Evolutionary conservation across 2,888 invertebrate species (phyloP), one percentile per base, ranked within the genome.

Genomic region (Isoperla grammatica): DNA sequence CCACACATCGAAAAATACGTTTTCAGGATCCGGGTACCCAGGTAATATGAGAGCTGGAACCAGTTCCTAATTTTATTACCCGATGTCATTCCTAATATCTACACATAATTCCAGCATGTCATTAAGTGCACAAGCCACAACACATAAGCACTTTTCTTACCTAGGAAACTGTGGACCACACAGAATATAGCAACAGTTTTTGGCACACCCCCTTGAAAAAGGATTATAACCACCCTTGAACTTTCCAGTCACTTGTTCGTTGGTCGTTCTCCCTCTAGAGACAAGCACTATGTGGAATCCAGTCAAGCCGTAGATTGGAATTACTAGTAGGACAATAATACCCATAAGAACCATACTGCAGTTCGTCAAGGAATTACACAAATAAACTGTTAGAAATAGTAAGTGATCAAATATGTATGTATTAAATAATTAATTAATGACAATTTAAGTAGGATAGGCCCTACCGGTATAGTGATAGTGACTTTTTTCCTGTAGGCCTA

Each of bases 221-320:
- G 99, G 99, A 81, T 99, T 99, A 76, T 93, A 95, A 40, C 96
- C 98, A 58, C 95, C 95, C 72, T 95, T 93, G 80, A 98, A 99
- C 80, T 98, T 98, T 60, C 97, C 97, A 13, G 99, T 99, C 64
- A 99, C 98, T 82, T 99, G 99, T 79, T 99, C 99, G 78, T 99
- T 99, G 66, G 99, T 99, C 60, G 99, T 99, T 66, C 98, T 83
- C 40, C 98, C 99, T 64, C 97, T 81, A 23, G 95, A 90, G 57
- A 99, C 96, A 67, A 99, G 82, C 70, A 98, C 90, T 81, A 97
- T 88, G 76, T 99, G 99, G 79, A 99, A 99, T 63, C 94, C 94
- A 63, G 98, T 97, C 72, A 99, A 81, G 67, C 98, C 99, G 76
- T 95, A 88, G 69, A 99, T 95, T 63, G 99, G 99, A 73, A 99